Conservation (phyloP, 2,888 invertebrate genomes). For the Papilio protenor region DNA sequence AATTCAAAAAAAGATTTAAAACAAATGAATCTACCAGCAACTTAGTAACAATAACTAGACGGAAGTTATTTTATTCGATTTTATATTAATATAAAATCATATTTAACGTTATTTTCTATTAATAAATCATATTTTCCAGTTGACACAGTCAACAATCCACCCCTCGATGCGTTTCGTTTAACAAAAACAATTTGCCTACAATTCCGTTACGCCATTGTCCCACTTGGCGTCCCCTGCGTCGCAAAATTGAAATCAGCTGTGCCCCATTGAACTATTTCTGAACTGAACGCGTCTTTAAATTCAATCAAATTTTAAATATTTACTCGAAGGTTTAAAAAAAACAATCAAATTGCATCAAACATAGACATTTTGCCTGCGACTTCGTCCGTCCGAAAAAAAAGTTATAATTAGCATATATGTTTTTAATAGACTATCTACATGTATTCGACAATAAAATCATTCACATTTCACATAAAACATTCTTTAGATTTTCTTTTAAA, state of each 20-base stretch:
- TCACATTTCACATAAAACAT: not conserved
- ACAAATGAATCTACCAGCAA: no score
- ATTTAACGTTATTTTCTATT: not conserved
- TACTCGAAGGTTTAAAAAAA: not conserved
- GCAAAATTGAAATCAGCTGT: slow-evolving; percentile 72
- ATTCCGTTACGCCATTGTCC: slow-evolving; percentile 70
- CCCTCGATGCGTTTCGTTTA: slow-evolving; percentile 56
- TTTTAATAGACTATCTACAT: not conserved
- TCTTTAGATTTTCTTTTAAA: not conserved
- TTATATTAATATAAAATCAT: not conserved
- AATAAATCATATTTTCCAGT: slow-evolving; percentile 32
- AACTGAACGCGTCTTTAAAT: slow-evolving; percentile 45
- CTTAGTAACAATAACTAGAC: no score
- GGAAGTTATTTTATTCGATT: not conserved
- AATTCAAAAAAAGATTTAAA: no score
- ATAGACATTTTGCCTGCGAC: no score
- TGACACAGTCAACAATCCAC: slow-evolving; percentile 24
- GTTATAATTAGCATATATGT: not conserved
- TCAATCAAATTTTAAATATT: not conserved
- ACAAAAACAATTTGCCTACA: slow-evolving; percentile 72
- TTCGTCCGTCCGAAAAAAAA: no score
- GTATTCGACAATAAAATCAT: not conserved
- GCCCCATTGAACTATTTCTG: slow-evolving; percentile 61
- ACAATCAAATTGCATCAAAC: not conserved
- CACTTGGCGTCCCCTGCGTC: slow-evolving; percentile 55